A percentile compares a stretch with the other conserved stretches of the same genome.
These are phyloP conservation scores for Dromaius novaehollandiae DNA, from an alignment of 2,113 vertebrate genomes.

Conservation along the genomic window DNA sequence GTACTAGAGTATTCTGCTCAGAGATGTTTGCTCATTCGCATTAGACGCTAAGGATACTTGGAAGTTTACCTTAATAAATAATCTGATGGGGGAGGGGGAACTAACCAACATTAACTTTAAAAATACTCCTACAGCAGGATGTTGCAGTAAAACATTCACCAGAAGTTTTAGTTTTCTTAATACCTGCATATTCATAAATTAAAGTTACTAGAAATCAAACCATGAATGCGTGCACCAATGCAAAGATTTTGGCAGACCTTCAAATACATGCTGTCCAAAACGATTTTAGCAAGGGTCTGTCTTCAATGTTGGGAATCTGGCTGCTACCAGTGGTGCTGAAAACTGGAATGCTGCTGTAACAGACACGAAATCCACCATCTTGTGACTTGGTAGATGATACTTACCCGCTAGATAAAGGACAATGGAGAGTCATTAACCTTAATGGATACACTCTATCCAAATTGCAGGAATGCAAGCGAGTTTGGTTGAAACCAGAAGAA, in stretches of 20 bases:
- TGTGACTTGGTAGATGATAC: not conserved
- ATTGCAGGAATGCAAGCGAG: not conserved
- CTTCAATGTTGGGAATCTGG: not conserved
- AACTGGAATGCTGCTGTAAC: not conserved
- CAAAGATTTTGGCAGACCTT: not conserved
- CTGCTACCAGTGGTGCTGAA: not conserved
- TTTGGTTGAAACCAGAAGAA: not conserved
- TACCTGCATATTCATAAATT: not conserved
- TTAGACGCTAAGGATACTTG: not conserved
- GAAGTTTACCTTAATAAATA: too few relatives aligned
- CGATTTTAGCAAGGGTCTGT: not conserved
- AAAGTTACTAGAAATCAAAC: not conserved
- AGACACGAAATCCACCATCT: not conserved
- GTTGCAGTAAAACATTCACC: not conserved
- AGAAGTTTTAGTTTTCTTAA: not conserved
- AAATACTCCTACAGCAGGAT: not conserved
- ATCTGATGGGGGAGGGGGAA: not conserved
- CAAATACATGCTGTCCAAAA: not conserved
- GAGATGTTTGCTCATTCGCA: not conserved
- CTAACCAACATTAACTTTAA: not conserved
- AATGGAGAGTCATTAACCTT: not conserved
- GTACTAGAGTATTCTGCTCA: not conserved
- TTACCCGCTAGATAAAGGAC: not conserved
- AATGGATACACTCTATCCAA: not conserved
- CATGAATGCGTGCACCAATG: accelerated